Base-by-base conservation (phyloP, 92 coral and sea anemone genomes). In the Hydrozoanthus gracilis region DNA sequence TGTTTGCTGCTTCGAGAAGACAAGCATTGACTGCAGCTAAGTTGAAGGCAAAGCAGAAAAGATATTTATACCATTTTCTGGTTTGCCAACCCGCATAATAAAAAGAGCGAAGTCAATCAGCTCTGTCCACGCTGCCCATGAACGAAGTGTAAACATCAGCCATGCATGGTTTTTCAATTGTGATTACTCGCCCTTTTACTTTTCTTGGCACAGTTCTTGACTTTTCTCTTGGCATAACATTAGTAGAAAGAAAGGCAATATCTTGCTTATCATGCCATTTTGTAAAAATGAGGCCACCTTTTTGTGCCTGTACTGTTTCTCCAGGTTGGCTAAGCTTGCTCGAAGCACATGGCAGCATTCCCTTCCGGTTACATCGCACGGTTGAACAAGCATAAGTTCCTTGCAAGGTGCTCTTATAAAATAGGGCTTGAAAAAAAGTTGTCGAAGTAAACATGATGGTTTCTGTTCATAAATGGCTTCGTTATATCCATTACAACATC, bases 61-160 rank as follows among this genome's bases (percentile, higher is more conserved):
- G 67, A 61, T 61, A 61, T 61, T 61, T 61, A 61, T 61, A 61
- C 67, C 11, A 61, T 61, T 15, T 9, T n/a, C n/a, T n/a, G n/a
- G n/a, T n/a, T n/a, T n/a, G n/a, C n/a, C n/a, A n/a, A n/a, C n/a
- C n/a, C n/a, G n/a, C n/a, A n/a, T 72, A 72, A 72, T 72, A 72
- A 72, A 72, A 72, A 61, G 67, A 12, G 15, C 17, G 15, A 61
- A 61, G 67, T 61, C 15, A 17, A 61, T 12, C 17, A 15, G 49
- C 77, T 44, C 77, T 44, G 49, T 72, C 77, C 49, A 72, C 77
- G 49, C 48, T 45, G 7, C 77, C 77, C 77, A 72, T 72, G 77
- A 20, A 72, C 7, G 77, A 44, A 72, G 47, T 72, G 5, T 72
- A 72, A 3, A 72, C 1, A 72, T 72, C 77, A 49, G 77, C 77